A percentile compares a stretch with the other conserved stretches of the same genome.
phyloP scores from a whole-genome alignment of 1,140 invertebrate species.

The Drosophila funebris region DNA sequence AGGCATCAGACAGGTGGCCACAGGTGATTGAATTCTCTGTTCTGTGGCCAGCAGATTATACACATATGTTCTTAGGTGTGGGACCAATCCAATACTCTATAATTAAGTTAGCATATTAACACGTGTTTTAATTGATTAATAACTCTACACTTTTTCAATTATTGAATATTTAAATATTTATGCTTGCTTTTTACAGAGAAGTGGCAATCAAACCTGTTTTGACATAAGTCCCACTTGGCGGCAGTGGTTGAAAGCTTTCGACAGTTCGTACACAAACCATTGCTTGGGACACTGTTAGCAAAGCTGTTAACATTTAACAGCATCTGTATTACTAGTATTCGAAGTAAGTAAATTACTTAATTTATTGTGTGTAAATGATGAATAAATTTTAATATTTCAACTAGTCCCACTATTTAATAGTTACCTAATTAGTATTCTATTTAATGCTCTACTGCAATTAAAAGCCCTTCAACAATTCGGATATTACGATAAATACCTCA shows the following conservation, averaged over 20 bases:
- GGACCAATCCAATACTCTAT: not conserved
- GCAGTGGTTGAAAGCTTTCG: constrained; percentile 11
- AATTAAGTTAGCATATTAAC: not conserved
- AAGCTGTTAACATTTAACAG: not conserved
- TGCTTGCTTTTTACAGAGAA: not conserved
- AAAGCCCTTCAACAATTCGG: not conserved
- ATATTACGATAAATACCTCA: not conserved
- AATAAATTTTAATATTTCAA: no score
- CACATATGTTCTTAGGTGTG: not conserved
- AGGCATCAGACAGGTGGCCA: not conserved
- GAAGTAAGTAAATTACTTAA: no score
- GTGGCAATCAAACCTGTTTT: constrained; percentile 7
- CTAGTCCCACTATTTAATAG: no score
- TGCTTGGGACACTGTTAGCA: constrained; percentile 22
- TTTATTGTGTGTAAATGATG: no score
- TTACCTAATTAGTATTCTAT: no score
- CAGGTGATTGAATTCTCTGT: not conserved
- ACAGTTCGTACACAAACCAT: constrained; percentile 25
- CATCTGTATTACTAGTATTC: no score
- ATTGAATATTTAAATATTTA: not conserved
- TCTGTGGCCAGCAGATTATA: no score
- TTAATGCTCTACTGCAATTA: not conserved
- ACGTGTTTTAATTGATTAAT: constrained; percentile 5
- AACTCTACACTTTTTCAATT: not conserved
- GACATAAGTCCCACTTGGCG: constrained; percentile 13